Evolutionary conservation across 35 echinoderm and acorn worm species (phyloP).

Genomic region (Lytechinus pictus): DNA sequence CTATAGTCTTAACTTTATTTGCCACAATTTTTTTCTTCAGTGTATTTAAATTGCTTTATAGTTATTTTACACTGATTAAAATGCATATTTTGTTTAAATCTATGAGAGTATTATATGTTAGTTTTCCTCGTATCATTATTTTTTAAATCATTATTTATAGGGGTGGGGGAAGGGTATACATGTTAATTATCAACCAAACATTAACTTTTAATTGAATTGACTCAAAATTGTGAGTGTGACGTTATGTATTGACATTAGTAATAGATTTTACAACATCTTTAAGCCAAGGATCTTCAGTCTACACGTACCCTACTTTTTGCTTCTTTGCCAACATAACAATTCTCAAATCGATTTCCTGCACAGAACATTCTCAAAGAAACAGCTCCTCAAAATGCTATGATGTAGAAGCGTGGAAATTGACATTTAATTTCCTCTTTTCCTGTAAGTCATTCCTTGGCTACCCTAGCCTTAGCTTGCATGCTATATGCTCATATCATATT

Average conservation of each 20-base stretch:
- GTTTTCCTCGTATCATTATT: too few species aligned
- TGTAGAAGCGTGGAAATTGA: neutral
- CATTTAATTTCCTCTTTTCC: conserved; percentile 5
- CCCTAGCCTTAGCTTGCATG: neutral
- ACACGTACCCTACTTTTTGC: neutral
- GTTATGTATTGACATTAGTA: neutral
- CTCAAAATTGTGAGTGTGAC: neutral
- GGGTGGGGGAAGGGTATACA: too few species aligned
- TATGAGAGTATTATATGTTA: too few species aligned
- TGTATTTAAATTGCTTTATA: too few species aligned
- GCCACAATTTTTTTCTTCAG: too few species aligned
- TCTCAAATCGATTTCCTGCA: neutral
- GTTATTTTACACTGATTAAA: too few species aligned
- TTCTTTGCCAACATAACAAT: neutral
- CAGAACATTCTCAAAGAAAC: neutral
- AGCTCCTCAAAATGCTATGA: neutral
- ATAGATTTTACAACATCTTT: neutral
- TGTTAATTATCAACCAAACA: too few species aligned
- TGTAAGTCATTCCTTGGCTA: neutral
- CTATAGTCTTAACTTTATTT: too few species aligned
- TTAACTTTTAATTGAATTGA: neutral
- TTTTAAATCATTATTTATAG: too few species aligned
- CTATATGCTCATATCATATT: conserved; percentile 1
- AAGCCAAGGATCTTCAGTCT: neutral
- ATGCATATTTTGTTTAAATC: too few species aligned